These are phyloP conservation scores for Sinocyclocheilus maitianheensis DNA, from an alignment of 2,113 vertebrate genomes.

Conservation along the genomic window DNA sequence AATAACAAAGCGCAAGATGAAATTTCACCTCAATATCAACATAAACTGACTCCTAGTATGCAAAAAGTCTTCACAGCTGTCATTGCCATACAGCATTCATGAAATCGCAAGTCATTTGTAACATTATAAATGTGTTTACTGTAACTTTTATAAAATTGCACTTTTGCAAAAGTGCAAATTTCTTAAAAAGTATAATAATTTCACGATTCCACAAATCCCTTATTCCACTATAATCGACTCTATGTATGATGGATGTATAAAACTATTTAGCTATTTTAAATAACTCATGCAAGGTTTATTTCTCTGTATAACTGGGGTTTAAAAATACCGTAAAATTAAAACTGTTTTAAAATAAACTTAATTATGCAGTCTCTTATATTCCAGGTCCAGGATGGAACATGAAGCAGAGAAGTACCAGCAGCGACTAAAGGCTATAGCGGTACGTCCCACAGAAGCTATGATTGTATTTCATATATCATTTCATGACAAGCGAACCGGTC, in stretches of 20 bases:
- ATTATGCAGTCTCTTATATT: slow-evolving; percentile 53
- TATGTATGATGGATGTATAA: no score
- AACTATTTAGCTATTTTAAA: neutral
- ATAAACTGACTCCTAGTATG: neutral
- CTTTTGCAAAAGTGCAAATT: neutral
- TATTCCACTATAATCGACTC: no score
- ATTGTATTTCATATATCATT: neutral
- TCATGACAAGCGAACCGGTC: neutral
- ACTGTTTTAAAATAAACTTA: neutral
- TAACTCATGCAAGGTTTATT: neutral
- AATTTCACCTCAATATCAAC: neutral
- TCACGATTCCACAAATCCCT: neutral
- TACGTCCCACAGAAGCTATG: slow-evolving; percentile 57
- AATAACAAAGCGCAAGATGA: neutral
- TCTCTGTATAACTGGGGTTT: no score
- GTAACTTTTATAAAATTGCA: neutral
- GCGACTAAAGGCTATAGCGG: slow-evolving; percentile 77
- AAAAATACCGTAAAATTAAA: neutral
- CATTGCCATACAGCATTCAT: neutral
- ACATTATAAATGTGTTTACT: neutral
- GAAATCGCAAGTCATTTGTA: neutral
- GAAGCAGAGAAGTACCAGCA: slow-evolving; percentile 78
- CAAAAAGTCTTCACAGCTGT: neutral
- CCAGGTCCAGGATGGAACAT: slow-evolving; percentile 73
- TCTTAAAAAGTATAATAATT: neutral